These are phyloP conservation scores for Mallateleia sp. DNA, from an alignment of 2,888 invertebrate species.

Conservation along the genomic window DNA sequence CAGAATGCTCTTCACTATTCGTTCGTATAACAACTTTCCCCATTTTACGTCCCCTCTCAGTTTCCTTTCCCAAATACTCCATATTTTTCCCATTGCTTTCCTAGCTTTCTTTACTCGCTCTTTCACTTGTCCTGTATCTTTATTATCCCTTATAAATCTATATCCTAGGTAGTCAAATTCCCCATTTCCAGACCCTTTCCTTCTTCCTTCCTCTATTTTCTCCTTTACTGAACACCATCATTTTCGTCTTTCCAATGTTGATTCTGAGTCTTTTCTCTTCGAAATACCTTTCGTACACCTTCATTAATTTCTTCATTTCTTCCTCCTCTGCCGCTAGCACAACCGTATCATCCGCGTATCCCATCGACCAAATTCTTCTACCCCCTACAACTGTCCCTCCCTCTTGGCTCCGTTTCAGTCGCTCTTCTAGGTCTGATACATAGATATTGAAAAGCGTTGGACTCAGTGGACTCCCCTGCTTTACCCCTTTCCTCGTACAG, in stretches of 20 bases:
- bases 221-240: conserved; percentile 19
- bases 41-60: not conserved
- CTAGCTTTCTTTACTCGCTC: conserved; percentile 8
- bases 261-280: not conserved
- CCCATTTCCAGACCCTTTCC: conserved; percentile 14
- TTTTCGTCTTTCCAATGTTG: conserved; percentile 20
- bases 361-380: not conserved
- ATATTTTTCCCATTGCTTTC: conserved; percentile 16
- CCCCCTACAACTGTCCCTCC: not conserved
- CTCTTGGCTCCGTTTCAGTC: no score
- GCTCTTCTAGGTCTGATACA: conserved; percentile 1
- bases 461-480: conserved; percentile 15
- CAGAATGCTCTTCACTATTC: not conserved
- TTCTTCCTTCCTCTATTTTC: conserved; percentile 1
- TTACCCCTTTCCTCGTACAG: conserved; percentile 19
- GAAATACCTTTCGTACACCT: conserved; percentile 13
- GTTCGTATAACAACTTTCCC: not conserved
- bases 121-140: not conserved
- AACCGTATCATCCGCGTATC: conserved; percentile 25
- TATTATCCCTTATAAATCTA: conserved; percentile 16
- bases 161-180: conserved; percentile 16
- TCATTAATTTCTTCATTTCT: conserved; percentile 11
- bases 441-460: conserved; percentile 24
- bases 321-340: conserved; percentile 1
- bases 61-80: conserved; percentile 16